A percentile compares a stretch with the other conserved stretches of the same genome.
Conservation (phyloP, 35 echinoderm and acorn worm species). For the Lytechinus variegatus region DNA sequence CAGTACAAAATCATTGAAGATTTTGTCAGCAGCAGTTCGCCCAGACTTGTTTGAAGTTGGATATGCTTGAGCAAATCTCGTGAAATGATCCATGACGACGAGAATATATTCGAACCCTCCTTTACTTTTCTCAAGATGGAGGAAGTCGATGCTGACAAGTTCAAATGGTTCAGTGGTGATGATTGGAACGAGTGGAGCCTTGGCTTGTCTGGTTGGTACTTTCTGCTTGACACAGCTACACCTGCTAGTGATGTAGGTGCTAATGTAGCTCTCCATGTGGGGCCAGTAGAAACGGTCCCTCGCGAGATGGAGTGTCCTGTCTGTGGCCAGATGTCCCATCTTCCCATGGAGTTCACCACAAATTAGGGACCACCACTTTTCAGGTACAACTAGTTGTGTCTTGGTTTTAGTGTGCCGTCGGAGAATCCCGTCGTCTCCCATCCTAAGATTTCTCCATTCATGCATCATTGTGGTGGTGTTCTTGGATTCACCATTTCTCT, state of each 20-base stretch:
- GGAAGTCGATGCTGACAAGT: constrained; percentile 69
- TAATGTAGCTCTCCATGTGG: constrained; percentile 58
- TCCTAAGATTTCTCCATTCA: constrained; percentile 46
- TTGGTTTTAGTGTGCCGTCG: constrained; percentile 50
- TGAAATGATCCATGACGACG: constrained; percentile 76
- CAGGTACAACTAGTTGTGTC: constrained; percentile 23
- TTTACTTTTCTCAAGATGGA: constrained; percentile 65
- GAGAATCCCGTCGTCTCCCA: constrained; percentile 43
- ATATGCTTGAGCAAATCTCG: constrained; percentile 73
- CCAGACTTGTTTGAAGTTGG: constrained; percentile 62
- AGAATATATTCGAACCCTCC: constrained; percentile 77
- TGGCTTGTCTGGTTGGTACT: constrained; percentile 22
- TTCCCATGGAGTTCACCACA: constrained; percentile 64
- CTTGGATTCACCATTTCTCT: neutral
- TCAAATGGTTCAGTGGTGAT: constrained; percentile 60
- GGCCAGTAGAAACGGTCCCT: constrained; percentile 77
- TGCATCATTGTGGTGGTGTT: neutral
- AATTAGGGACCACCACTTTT: constrained; percentile 46
- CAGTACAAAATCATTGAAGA: neutral
- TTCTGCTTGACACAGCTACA: constrained; percentile 62
- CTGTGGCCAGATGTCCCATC: constrained; percentile 62
- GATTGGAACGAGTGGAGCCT: constrained; percentile 69
- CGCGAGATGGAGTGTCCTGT: constrained; percentile 55
- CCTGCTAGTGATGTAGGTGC: constrained; percentile 45
- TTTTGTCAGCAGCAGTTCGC: neutral